Evolutionary conservation across 2,113 vertebrate genomes (phyloP).

Genomic region (Callospermophilus lateralis): DNA sequence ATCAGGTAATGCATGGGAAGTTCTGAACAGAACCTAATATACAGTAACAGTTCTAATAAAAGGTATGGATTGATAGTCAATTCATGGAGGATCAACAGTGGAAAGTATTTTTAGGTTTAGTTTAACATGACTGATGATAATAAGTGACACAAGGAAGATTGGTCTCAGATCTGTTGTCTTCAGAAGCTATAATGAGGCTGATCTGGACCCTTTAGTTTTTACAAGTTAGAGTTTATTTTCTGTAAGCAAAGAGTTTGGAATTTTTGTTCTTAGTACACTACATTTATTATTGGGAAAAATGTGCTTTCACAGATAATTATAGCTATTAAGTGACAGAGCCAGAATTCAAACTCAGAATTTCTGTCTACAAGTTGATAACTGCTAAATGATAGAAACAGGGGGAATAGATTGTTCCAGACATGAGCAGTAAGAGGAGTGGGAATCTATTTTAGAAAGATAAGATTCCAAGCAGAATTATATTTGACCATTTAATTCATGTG

Average conservation of each 20-base stretch:
- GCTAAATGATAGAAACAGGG: background rate
- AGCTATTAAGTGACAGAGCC: background rate
- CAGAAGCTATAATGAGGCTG: background rate
- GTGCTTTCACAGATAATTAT: background rate
- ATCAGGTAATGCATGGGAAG: background rate
- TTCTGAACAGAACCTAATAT: background rate
- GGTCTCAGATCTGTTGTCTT: background rate
- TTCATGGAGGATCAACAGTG: background rate
- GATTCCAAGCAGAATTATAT: background rate
- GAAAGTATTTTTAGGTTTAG: constrained; percentile 35
- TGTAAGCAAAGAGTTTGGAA: background rate
- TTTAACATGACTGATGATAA: background rate
- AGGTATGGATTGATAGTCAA: background rate
- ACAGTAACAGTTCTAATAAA: constrained; percentile 46
- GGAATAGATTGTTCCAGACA: background rate
- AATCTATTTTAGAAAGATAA: constrained; percentile 30
- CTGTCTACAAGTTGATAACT: background rate
- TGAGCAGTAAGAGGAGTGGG: background rate
- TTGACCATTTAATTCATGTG: constrained; percentile 5
- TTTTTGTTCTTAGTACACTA: background rate
- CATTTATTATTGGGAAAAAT: background rate
- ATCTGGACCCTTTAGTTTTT: background rate
- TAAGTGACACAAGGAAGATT: background rate
- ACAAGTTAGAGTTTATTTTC: background rate
- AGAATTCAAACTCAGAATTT: constrained; percentile 31